These are phyloP conservation scores for Coelopa pilipes DNA, from an alignment of 2,888 invertebrate genomes.

Conservation along the genomic window DNA sequence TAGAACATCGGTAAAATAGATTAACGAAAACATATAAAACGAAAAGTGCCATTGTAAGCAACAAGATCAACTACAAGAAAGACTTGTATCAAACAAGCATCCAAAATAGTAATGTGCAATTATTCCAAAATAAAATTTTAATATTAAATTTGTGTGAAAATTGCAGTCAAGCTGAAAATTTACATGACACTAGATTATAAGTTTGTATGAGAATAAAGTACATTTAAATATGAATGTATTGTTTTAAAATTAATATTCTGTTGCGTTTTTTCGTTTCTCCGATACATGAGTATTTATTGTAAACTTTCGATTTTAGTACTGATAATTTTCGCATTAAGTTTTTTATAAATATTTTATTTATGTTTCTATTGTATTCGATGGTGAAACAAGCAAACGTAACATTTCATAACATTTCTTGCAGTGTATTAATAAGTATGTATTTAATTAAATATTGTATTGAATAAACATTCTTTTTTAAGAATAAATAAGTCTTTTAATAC, in stretches of 20 bases:
- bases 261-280: slow-evolving; percentile 7
- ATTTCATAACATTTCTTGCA: background rate
- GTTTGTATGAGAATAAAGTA: background rate
- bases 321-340: background rate
- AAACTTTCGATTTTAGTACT: background rate
- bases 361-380: slow-evolving; percentile 4
- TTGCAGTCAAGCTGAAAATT: slow-evolving; percentile 11
- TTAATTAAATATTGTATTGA: slow-evolving; percentile 17
- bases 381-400: background rate
- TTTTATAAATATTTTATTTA: slow-evolving; percentile 1
- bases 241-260: background rate
- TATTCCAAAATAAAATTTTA: slow-evolving; percentile 13
- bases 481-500: slow-evolving; percentile 3
- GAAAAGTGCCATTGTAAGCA: slow-evolving; percentile 31
- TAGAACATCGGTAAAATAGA: background rate
- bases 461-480: slow-evolving; percentile 28
- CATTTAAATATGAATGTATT: background rate
- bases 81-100: slow-evolving; percentile 6
- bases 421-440: background rate
- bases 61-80: background rate
- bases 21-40: background rate
- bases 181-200: background rate
- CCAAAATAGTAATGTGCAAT: slow-evolving; percentile 30
- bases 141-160: background rate
- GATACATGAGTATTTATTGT: slow-evolving; percentile 26